Conservation (phyloP, 2,888 invertebrate species). For the Drosophila sordidapex region DNA sequence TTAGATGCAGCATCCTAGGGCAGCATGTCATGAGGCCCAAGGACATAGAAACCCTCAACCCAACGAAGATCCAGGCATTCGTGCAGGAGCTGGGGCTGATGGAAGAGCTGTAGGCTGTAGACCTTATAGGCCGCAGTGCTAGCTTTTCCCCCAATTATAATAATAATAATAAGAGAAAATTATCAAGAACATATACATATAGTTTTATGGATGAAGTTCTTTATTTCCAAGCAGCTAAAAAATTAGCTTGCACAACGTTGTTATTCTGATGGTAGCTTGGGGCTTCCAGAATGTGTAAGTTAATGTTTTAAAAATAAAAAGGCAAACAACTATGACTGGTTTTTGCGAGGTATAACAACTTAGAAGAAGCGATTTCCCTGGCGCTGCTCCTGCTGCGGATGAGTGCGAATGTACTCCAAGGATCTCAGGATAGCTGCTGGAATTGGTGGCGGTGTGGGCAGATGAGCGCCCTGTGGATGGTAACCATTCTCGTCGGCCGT, state of each 20-base stretch:
- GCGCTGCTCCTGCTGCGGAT: constrained; percentile 81
- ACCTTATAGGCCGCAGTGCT: too few relatives aligned
- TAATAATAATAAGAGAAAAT: not conserved
- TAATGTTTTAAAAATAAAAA: constrained; percentile 16
- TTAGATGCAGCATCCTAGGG: too few relatives aligned
- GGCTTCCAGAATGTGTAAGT: constrained; percentile 26
- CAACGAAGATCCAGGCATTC: too few relatives aligned
- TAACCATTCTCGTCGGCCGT: constrained; percentile 87
- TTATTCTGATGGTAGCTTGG: constrained; percentile 6
- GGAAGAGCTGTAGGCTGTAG: too few relatives aligned
- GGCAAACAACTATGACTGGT: not conserved
- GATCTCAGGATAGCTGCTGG: constrained; percentile 80
- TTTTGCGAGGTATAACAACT: not conserved
- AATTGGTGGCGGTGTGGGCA: constrained; percentile 84
- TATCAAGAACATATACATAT: too few relatives aligned
- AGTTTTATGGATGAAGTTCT: constrained; percentile 13
- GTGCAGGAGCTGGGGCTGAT: too few relatives aligned
- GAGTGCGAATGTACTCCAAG: constrained; percentile 82
- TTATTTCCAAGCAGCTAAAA: constrained; percentile 49
- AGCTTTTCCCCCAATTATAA: too few relatives aligned
- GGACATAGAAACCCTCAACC: too few relatives aligned
- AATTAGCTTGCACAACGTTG: constrained; percentile 30
- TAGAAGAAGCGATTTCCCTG: constrained; percentile 52
- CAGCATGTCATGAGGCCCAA: too few relatives aligned
- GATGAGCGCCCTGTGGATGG: constrained; percentile 85